These are phyloP conservation scores for Tetranychus cinnabarinus DNA, from an alignment of 1,140 invertebrate species.

Conservation along the genomic window DNA sequence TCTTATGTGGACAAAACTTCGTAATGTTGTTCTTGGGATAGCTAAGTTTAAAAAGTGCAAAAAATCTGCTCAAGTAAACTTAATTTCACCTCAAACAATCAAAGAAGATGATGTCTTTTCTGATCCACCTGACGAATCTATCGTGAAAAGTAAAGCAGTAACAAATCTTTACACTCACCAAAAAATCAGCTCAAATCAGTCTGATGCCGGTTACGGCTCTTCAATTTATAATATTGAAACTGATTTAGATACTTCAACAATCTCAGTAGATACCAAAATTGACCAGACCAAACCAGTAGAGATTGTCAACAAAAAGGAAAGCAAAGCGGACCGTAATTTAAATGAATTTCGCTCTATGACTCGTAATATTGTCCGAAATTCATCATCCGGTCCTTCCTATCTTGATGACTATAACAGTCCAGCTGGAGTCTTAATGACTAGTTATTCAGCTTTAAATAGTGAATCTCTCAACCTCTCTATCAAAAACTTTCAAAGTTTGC, in stretches of 20 bases:
- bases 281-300: too few species aligned
- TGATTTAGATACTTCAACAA: too few species aligned
- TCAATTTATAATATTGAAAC: background rate
- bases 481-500: slow-evolving; percentile 10
- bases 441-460: slow-evolving; percentile 13
- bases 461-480: background rate
- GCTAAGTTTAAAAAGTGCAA: slow-evolving; percentile 30
- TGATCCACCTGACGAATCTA: too few species aligned
- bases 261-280: background rate
- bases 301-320: background rate
- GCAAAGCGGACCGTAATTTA: slow-evolving; percentile 22
- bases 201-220: background rate
- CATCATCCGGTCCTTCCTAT: slow-evolving; percentile 21
- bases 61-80: background rate
- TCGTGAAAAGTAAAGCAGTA: background rate
- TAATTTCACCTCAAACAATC: too few species aligned
- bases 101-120: too few species aligned
- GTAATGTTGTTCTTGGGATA: slow-evolving; percentile 69
- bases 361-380: slow-evolving; percentile 35
- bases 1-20: slow-evolving; percentile 73
- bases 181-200: background rate
- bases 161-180: background rate
- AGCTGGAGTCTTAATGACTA: slow-evolving; percentile 33
- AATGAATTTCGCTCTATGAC: slow-evolving; percentile 28
- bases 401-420: slow-evolving; percentile 23